phyloP scores from a whole-genome alignment of 2,888 invertebrate genomes.

The Mellilla xanthometata region DNA sequence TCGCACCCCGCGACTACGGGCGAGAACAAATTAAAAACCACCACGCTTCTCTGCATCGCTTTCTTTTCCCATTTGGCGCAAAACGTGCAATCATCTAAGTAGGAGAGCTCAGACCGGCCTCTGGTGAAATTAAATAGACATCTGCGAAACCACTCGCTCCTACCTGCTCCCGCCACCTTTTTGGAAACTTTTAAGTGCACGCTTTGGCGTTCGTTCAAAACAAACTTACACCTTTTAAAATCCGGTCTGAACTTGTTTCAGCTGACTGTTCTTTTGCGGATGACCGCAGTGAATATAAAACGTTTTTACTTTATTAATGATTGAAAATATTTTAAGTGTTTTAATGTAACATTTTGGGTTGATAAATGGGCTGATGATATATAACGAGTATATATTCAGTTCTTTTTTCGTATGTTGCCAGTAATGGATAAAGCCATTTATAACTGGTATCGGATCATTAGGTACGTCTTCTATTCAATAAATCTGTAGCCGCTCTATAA shows the following conservation, averaged over 20 bases:
- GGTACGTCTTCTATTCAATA: slow-evolving; percentile 2
- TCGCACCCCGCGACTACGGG: slow-evolving; percentile 50
- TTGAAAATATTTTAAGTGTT: background rate
- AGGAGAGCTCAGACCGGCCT: slow-evolving; percentile 30
- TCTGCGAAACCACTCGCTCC: slow-evolving; percentile 29
- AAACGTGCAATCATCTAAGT: slow-evolving; percentile 29
- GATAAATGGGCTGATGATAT: too few relatives aligned
- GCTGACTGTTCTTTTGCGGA: slow-evolving; percentile 20
- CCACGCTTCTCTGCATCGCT: slow-evolving; percentile 42
- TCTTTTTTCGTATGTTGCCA: too few relatives aligned
- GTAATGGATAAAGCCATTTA: background rate
- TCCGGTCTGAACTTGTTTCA: slow-evolving; percentile 17
- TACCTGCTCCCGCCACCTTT: slow-evolving; percentile 25
- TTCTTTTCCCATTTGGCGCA: slow-evolving; percentile 32
- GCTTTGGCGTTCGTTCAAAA: slow-evolving; percentile 30
- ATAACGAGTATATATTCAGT: too few relatives aligned
- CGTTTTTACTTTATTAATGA: background rate
- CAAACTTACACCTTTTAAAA: slow-evolving; percentile 27
- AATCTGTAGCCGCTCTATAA: slow-evolving; percentile 6
- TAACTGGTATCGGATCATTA: slow-evolving; percentile 6
- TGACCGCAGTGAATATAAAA: slow-evolving; percentile 6
- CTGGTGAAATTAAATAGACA: slow-evolving; percentile 45
- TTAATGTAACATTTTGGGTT: background rate
- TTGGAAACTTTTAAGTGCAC: slow-evolving; percentile 30
- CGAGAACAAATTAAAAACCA: slow-evolving; percentile 75